Base-by-base conservation (phyloP, 2,797 vertebrate species). In the Schizothorax lantsangensis region DNA sequence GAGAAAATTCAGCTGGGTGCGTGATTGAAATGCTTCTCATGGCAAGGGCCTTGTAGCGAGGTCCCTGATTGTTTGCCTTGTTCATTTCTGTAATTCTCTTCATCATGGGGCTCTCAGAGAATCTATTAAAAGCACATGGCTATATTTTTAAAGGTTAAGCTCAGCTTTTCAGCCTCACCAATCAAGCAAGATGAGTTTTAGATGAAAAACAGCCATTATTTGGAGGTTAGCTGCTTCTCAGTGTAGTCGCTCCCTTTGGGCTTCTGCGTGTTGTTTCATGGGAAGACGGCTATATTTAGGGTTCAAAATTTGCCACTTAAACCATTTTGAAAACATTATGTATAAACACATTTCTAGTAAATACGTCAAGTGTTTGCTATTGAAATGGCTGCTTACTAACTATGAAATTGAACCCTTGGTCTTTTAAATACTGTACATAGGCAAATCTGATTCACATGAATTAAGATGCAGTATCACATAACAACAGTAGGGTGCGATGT, bases 401-500 rank as follows among this genome's bases (percentile, higher is more conserved):
- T 38, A 5, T 43, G 2, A 75, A 74, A 45, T n/a, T 1, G 33
- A 62, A 62, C 36, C 7, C 43, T 68, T 40, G 9, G 52, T 36
- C 10, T 71, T 75, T 38, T 40, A 12, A 77, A 23, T 15, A 38
- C 81, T 14, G 19, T 45, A 47, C 43, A 8, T 7, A 38, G 30
- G 73, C 17, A 30, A 49, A 80, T 74, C 9, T 7, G 71, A 79
- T 49, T 5, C 1, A 23, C 72, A 59, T 38, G 57, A 6, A 40
- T 54, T 1, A 45, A 38, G 6, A 38, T 79, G 86, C 77, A 86
- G 78, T 82, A 21, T 77, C 36, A 3, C 6, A 0, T 71, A 40
- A 69, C 17, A 81, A 88, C 91, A 88, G 77, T 83, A 91, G 91
- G 88, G 74, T 79, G 91, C 86, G 84, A 81, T 91, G 90, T 92